These are phyloP conservation scores for Clinocottus analis DNA, from an alignment of 2,113 vertebrate species.

Conservation along the genomic window DNA sequence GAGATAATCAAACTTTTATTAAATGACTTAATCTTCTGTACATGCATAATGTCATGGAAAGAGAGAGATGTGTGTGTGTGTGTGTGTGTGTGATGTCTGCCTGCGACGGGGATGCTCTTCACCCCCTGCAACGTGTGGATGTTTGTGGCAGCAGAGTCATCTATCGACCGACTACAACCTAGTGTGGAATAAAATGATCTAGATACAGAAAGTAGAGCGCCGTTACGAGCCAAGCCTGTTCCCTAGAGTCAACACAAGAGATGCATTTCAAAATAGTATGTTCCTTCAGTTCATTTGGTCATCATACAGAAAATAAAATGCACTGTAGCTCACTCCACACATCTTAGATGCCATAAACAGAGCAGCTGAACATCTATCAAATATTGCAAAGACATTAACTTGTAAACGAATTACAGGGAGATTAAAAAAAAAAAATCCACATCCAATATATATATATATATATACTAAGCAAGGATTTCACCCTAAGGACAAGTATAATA, in stretches of 20 bases:
- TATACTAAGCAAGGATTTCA: conserved; percentile 34
- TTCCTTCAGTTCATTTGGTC: conserved; percentile 72
- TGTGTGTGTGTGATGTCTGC: conserved; percentile 22
- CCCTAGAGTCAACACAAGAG: conserved; percentile 59
- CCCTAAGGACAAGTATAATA: conserved; percentile 30
- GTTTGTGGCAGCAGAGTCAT: conserved; percentile 23
- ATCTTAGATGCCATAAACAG: conserved; percentile 37
- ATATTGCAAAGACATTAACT: conserved; percentile 39
- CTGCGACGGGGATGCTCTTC: conserved; percentile 25
- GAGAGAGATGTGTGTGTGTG: conserved; percentile 19
- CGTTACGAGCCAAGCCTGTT: conserved; percentile 36
- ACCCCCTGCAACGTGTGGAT: conserved; percentile 12
- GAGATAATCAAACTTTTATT: conserved; percentile 86
- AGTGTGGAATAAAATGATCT: conserved; percentile 22
- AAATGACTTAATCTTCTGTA: conserved; percentile 84
- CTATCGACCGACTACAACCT: conserved; percentile 27
- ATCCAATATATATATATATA: not conserved
- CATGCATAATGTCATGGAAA: conserved; percentile 77
- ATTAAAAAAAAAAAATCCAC: conserved; percentile 26
- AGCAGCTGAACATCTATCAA: conserved; percentile 59
- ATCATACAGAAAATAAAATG: conserved; percentile 50
- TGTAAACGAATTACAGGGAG: conserved; percentile 70
- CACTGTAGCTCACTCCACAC: conserved; percentile 54
- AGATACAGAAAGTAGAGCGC: conserved; percentile 34
- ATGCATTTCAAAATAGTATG: conserved; percentile 52